These are phyloP conservation scores for Oncorhynchus tshawytscha DNA, from an alignment of 2,113 vertebrate genomes.

Conservation along the genomic window DNA sequence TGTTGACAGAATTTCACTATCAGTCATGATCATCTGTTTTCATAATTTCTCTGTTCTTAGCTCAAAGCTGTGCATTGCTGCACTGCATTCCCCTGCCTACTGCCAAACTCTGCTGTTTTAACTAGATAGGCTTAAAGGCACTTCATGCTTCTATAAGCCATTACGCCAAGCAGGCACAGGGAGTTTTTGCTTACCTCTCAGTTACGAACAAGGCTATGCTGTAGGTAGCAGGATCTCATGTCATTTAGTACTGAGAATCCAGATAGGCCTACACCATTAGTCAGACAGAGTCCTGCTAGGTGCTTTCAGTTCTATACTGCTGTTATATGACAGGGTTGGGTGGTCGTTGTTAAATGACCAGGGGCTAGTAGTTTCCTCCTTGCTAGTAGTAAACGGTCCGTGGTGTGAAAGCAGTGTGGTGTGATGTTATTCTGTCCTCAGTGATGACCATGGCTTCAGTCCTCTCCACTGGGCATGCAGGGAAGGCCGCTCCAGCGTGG, in stretches of 20 bases:
- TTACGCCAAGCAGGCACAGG: background rate
- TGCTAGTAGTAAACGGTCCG: background rate
- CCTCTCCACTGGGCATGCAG: constrained; percentile 97
- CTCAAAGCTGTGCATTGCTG: background rate
- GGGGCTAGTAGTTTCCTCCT: background rate
- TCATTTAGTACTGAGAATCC: too few species aligned
- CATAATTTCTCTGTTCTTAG: background rate
- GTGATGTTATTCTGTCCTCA: constrained; percentile 43
- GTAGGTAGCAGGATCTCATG: too few species aligned
- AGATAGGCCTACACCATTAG: too few species aligned
- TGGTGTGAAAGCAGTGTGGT: background rate
- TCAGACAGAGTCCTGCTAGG: too few species aligned
- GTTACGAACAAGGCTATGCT: background rate
- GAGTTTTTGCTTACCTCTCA: background rate
- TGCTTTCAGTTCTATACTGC: background rate
- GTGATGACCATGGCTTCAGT: constrained; percentile 97
- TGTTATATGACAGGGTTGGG: background rate
- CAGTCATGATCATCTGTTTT: background rate
- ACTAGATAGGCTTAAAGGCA: background rate
- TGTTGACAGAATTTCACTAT: background rate
- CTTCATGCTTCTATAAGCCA: background rate
- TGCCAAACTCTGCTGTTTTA: background rate
- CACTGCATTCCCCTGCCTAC: background rate
- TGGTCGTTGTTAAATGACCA: background rate
- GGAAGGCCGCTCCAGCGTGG: constrained; percentile 88